Evolutionary conservation across 2,797 vertebrate genomes (phyloP), one percentile per base, ranked within the genome.

Genomic region (Schizopygopsis malacanthus): DNA sequence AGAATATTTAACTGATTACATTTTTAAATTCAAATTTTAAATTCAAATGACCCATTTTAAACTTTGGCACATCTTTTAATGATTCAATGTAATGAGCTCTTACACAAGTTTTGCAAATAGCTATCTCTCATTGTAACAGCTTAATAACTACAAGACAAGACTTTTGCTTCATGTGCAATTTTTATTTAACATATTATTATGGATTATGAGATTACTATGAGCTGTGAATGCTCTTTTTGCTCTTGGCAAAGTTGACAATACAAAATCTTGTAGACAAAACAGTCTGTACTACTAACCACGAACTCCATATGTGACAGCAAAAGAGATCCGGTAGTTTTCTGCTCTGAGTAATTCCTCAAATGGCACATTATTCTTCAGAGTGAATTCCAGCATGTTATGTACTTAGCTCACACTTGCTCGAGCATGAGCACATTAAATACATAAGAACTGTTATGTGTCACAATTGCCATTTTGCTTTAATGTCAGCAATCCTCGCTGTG

Each of bases 391-490:
- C 75, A 59, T 80, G 70, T 87, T 50, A 87, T 70, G 75, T 76
- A 85, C 79, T 89, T 86, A 89, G 85, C 81, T 87, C 84, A 83
- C 87, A 80, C 78, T 89, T 86, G 83, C 73, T 73, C 33, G 45
- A 47, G 82, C 78, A n/a, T 82, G 80, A 85, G 78, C 43, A 63
- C 56, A 81, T 87, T 87, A 89, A 89, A 90, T 90, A 87, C 79
- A 80, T 90, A 87, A 90, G 88, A 88, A 88, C 79, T 79, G 85
- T 83, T 88, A 83, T 59, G 45, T 88, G 87, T 88, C 87, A 90
- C 87, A 89, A 90, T 89, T 90, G 88, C 89, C 90, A 89, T 90
- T 90, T 90, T 75, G 76, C 47, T 79, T 90, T 88, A 90, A 91
- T 90, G 86, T 88, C 77, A 85, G 87, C 54, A 85, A 84, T 43